A percentile compares a stretch with the other conserved stretches of the same genome.
These are phyloP conservation scores for Herpetotheres cachinnans DNA, from an alignment of 2,113 vertebrate genomes.

Conservation along the genomic window DNA sequence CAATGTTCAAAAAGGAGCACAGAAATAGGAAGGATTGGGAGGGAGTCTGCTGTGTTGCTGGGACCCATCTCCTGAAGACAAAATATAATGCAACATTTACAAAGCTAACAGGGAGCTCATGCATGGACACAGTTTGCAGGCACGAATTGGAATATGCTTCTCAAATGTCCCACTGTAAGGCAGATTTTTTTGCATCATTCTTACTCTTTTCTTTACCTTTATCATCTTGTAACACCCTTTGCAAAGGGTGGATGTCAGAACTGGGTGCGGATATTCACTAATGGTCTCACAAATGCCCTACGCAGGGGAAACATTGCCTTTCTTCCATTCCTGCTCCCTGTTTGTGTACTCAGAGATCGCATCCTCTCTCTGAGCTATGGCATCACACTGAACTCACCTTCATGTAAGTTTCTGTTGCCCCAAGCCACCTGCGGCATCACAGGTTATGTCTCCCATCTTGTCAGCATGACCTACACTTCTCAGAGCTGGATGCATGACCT, in stretches of 20 bases:
- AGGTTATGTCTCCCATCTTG: background rate
- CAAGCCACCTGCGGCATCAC: rapidly evolving
- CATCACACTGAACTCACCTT: background rate
- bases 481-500: background rate
- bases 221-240: background rate
- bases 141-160: background rate
- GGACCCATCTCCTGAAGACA: background rate
- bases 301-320: background rate
- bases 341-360: background rate
- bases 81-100: background rate
- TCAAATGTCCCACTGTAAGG: background rate
- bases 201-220: background rate
- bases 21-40: background rate
- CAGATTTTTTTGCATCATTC: background rate
- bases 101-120: background rate
- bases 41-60: background rate
- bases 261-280: background rate
- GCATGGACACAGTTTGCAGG: background rate
- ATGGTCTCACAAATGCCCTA: background rate
- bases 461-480: background rate
- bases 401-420: background rate
- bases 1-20: background rate
- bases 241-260: background rate
- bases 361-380: background rate
- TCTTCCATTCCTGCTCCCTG: background rate